phyloP scores from a whole-genome alignment of 2,888 invertebrate species.

The Orthosia gothica region DNA sequence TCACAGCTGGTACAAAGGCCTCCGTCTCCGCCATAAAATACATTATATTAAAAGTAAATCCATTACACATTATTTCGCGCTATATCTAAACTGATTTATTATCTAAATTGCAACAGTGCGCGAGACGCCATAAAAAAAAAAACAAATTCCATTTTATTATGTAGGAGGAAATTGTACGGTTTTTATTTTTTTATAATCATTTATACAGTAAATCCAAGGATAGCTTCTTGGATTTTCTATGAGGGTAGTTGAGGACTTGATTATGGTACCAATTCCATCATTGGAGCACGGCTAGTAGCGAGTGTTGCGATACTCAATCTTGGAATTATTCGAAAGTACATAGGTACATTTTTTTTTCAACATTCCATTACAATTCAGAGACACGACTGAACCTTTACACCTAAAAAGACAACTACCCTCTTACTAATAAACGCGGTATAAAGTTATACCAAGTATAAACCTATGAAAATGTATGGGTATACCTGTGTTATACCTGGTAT shows the following conservation, averaged over 20 bases:
- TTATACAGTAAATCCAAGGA: too few relatives aligned
- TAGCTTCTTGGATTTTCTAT: not conserved
- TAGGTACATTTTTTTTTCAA: too few relatives aligned
- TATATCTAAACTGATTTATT: conserved; percentile 41
- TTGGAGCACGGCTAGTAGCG: not conserved
- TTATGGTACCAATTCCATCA: not conserved
- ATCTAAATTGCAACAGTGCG: not conserved
- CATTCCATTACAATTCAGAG: not conserved
- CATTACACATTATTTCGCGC: conserved; percentile 27
- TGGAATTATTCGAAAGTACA: not conserved
- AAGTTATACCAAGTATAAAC: too few relatives aligned
- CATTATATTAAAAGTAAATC: conserved; percentile 18
- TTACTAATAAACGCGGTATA: too few relatives aligned
- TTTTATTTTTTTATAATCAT: too few relatives aligned
- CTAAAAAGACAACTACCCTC: not conserved
- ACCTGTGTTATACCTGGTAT: too few relatives aligned
- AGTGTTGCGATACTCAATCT: not conserved
- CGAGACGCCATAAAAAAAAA: conserved; percentile 15
- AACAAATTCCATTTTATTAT: conserved; percentile 17
- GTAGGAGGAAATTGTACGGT: not conserved
- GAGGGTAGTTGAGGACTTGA: not conserved
- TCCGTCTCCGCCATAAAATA: not conserved
- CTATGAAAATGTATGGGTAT: too few relatives aligned
- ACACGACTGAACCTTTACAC: not conserved
- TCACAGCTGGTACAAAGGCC: not conserved